These are phyloP conservation scores for Bombus pyrosoma DNA, from an alignment of 1,140 invertebrate species.

Conservation along the genomic window DNA sequence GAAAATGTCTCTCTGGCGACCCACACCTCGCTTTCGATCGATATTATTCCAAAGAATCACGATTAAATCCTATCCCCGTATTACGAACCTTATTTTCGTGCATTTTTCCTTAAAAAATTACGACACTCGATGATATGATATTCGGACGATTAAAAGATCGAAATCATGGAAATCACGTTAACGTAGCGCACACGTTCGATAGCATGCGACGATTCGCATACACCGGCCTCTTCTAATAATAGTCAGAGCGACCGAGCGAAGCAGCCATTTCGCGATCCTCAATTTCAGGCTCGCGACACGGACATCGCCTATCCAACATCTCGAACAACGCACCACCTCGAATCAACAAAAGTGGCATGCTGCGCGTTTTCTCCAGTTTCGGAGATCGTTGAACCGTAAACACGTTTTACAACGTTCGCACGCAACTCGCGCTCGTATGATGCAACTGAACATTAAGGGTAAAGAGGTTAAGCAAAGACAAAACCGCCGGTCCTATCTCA, in stretches of 20 bases:
- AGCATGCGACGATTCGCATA: constrained; percentile 14
- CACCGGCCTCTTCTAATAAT: constrained; percentile 60
- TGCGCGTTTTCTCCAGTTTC: neutral
- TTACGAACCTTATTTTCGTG: no score
- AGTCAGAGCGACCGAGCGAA: constrained; percentile 49
- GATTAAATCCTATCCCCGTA: neutral
- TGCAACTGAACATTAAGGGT: neutral
- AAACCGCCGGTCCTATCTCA: neutral
- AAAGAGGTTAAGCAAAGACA: constrained; percentile 9
- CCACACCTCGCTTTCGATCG: neutral
- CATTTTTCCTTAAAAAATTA: neutral
- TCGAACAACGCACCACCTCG: no score
- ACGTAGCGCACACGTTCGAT: constrained; percentile 20
- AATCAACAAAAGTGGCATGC: no score
- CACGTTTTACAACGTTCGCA: neutral
- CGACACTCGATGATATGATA: neutral
- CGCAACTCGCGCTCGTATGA: neutral
- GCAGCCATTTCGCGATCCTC: constrained; percentile 59
- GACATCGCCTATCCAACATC: constrained; percentile 6
- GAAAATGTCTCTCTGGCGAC: neutral
- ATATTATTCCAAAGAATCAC: neutral
- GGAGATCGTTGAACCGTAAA: neutral
- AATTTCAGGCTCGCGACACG: constrained; percentile 38
- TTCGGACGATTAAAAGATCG: neutral
- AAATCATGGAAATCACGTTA: neutral